Evolutionary conservation across 2,113 vertebrate species (phyloP).

Genomic region (Australoheros scitulus): DNA sequence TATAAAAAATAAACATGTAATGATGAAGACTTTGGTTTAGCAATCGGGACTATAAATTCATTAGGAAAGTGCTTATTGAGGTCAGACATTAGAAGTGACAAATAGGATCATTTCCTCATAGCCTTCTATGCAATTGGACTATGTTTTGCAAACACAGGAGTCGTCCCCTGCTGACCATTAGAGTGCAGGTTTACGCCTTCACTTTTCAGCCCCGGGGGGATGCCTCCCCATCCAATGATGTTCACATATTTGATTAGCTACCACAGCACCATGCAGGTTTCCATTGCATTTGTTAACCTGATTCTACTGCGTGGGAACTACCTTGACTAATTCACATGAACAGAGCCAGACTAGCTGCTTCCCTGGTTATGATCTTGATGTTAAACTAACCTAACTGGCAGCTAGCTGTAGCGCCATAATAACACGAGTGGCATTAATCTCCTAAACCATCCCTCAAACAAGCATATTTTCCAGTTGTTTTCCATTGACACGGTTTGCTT

Average conservation of each 20-base stretch:
- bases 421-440: background rate
- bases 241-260: too few relatives aligned
- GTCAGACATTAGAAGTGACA: background rate
- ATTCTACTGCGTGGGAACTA: background rate
- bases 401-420: background rate
- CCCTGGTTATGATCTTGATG: background rate
- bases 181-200: background rate
- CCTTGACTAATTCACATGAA: rapidly evolving
- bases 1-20: background rate
- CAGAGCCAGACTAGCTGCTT: background rate
- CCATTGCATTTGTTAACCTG: background rate
- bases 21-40: background rate
- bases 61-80: background rate
- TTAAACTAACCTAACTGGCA: background rate
- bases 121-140: background rate
- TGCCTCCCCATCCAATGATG: background rate
- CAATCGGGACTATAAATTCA: background rate
- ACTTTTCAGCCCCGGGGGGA: background rate
- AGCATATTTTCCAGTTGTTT: background rate
- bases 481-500: background rate
- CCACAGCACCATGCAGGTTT: background rate
- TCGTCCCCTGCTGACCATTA: background rate
- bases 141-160: background rate
- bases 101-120: background rate
- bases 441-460: background rate